Evolutionary conservation across 1,140 invertebrate genomes (phyloP).

Genomic region (Drosophila baimaii): DNA sequence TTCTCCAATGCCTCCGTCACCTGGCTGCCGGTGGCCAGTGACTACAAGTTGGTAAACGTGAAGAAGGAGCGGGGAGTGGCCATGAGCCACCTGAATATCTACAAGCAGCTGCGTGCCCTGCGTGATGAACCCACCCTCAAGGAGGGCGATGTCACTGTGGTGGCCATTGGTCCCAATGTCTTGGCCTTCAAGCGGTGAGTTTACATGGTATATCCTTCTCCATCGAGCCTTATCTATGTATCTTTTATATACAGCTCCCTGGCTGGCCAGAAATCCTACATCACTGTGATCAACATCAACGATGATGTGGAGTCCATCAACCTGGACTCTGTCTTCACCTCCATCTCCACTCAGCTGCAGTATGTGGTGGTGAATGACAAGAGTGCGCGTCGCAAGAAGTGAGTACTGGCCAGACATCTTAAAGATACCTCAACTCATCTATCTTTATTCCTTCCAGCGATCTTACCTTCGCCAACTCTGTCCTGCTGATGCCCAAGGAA

Average conservation of each 20-base stretch:
- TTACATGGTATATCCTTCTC: fast-evolving
- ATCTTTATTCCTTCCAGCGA: slow-evolving; percentile 44
- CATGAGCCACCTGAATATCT: slow-evolving; percentile 77
- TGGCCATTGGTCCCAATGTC: slow-evolving; percentile 81
- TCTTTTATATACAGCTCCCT: slow-evolving; percentile 43
- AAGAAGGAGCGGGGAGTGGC: slow-evolving; percentile 80
- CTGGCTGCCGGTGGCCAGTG: slow-evolving; percentile 88
- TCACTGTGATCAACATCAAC: slow-evolving; percentile 70
- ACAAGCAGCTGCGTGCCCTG: slow-evolving; percentile 73
- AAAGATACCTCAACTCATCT: background rate
- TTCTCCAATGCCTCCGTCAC: slow-evolving; percentile 87
- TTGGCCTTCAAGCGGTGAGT: slow-evolving; percentile 85
- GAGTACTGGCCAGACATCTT: slow-evolving; percentile 9
- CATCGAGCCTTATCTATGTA: fast-evolving
- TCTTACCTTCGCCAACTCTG: slow-evolving; percentile 57
- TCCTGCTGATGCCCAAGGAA: slow-evolving; percentile 78
- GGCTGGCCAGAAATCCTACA: slow-evolving; percentile 58
- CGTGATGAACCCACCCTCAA: slow-evolving; percentile 74
- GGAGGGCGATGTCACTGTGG: slow-evolving; percentile 79
- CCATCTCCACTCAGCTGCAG: slow-evolving; percentile 52
- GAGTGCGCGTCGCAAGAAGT: slow-evolving; percentile 74
- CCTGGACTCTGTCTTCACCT: slow-evolving; percentile 58
- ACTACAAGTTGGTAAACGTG: slow-evolving; percentile 86
- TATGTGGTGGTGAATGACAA: slow-evolving; percentile 75
- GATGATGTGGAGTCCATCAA: slow-evolving; percentile 72